Percentiles rank a stretch among this genome's conserved stretches.
These are phyloP conservation scores for Manduca sexta DNA, from an alignment of 1,140 invertebrate genomes.

Conservation along the genomic window DNA sequence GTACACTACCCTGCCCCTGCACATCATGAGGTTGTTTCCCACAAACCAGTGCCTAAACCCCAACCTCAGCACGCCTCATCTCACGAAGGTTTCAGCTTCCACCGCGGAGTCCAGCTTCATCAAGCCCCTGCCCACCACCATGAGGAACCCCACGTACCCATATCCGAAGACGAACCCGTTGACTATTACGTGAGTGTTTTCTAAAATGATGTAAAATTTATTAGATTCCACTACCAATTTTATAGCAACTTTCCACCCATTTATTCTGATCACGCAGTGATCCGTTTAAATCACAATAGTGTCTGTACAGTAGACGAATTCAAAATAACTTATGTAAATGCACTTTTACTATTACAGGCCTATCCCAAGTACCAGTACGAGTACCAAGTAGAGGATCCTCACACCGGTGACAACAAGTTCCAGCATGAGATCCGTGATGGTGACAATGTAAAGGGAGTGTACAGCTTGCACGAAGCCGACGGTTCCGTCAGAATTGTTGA, in stretches of 20 bases:
- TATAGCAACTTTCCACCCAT: constrained; percentile 54
- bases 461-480: constrained; percentile 74
- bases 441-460: constrained; percentile 75
- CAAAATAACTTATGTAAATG: constrained; percentile 24
- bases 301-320: constrained; percentile 16
- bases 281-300: constrained; percentile 42
- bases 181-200: constrained; percentile 65
- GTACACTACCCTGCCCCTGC: constrained; percentile 29
- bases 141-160: constrained; percentile 25
- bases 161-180: constrained; percentile 52
- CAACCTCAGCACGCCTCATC: constrained; percentile 19
- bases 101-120: constrained; percentile 20
- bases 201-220: constrained; percentile 26
- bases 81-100: constrained; percentile 17
- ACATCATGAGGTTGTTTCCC: constrained; percentile 11
- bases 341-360: constrained; percentile 51
- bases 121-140: constrained; percentile 21
- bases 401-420: constrained; percentile 77
- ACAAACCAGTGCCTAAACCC: constrained; percentile 2
- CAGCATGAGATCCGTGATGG: constrained; percentile 76
- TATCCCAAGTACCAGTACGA: constrained; percentile 77
- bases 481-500: constrained; percentile 74
- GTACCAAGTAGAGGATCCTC: constrained; percentile 76
- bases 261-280: constrained; percentile 39
- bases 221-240: constrained; percentile 36